Base-by-base conservation (phyloP, 2,113 vertebrate species). In the Myrmophylax atrothorax region DNA sequence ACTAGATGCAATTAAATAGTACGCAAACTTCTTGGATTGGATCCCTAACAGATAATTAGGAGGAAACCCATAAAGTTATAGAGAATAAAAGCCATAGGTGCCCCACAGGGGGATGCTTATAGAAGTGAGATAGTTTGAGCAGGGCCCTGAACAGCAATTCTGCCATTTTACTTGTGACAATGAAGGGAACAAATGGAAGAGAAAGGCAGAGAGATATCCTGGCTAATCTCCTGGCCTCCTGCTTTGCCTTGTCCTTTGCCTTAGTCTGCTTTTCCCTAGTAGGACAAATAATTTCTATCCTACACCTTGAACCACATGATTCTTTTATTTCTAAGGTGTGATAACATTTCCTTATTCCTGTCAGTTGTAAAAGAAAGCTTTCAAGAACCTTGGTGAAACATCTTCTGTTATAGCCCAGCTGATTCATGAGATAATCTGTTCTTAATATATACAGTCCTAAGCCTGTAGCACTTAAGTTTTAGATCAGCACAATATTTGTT, bases 341-440 rank as follows among this genome's bases (percentile, higher is more conserved):
- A 72, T 46, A 85, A 64, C 13, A 68, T 83, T 95, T 74, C 26
- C 46, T 66, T 85, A 77, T 58, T 95, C 53, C 44, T 81, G 42
- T 18, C 58, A 75, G 44, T 25, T 88, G 76, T 50, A 90, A 89
- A 96, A 75, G 38, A 86, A 92, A 92, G 64, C 46, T 81, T 92
- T 86, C 76, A 81, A 90, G 66, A 49, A 79, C 33, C 75, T 87
- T 62, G 49, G 72, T 75, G 75, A 97, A 92, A 90, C 55, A 72
- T 88, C 88, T 89, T 91, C 84, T 85, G 19, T 58, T 89, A 46
- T 78, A 94, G 64, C 24, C 69, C 68, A 76, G 59, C 52, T 95
- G 92, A 94, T 92, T 94, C 92, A 84, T 78, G 90, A 95, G 40
- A 90, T 89, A 93, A 95, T 96, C 83, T 93, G 76, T 74, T 93